Percentiles rank a stretch among this genome's conserved stretches.
Evolutionary conservation across 1,140 invertebrate species (phyloP).

Genomic region (Drosophila melanica): DNA sequence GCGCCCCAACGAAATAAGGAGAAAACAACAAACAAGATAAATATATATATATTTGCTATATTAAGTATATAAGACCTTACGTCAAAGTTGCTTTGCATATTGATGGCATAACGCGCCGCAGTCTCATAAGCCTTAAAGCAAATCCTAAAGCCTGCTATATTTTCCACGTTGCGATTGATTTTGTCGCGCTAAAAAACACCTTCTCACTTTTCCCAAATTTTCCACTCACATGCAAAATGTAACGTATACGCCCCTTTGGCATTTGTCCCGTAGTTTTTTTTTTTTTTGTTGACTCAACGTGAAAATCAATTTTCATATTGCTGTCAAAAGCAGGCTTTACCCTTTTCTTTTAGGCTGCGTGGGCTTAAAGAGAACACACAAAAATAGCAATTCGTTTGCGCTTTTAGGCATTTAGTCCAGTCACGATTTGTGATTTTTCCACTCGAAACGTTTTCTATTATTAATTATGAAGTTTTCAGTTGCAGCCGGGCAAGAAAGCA

Average conservation of each 20-base stretch:
- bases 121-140: slow-evolving; percentile 11
- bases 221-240: slow-evolving; percentile 48
- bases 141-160: slow-evolving; percentile 25
- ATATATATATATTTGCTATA: slow-evolving; percentile 8
- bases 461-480: slow-evolving; percentile 62
- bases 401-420: slow-evolving; percentile 59
- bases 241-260: slow-evolving; percentile 63
- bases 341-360: slow-evolving; percentile 24
- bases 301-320: slow-evolving; percentile 76
- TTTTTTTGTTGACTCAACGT: slow-evolving; percentile 28
- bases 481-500: slow-evolving; percentile 11
- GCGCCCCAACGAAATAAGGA: slow-evolving; percentile 30
- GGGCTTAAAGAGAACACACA: slow-evolving; percentile 22
- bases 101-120: slow-evolving; percentile 50
- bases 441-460: slow-evolving; percentile 60
- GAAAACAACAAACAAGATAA: slow-evolving; percentile 22
- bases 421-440: slow-evolving; percentile 73
- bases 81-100: slow-evolving; percentile 68
- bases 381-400: slow-evolving; percentile 65
- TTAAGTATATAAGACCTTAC: slow-evolving; percentile 49
- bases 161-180: slow-evolving; percentile 51
- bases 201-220: slow-evolving; percentile 4
- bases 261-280: slow-evolving; percentile 21
- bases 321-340: slow-evolving; percentile 68
- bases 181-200: slow-evolving; percentile 38